Evolutionary conservation across 2,113 vertebrate genomes (phyloP), one percentile per base, ranked within the genome.

Genomic region (Corapipo altera): DNA sequence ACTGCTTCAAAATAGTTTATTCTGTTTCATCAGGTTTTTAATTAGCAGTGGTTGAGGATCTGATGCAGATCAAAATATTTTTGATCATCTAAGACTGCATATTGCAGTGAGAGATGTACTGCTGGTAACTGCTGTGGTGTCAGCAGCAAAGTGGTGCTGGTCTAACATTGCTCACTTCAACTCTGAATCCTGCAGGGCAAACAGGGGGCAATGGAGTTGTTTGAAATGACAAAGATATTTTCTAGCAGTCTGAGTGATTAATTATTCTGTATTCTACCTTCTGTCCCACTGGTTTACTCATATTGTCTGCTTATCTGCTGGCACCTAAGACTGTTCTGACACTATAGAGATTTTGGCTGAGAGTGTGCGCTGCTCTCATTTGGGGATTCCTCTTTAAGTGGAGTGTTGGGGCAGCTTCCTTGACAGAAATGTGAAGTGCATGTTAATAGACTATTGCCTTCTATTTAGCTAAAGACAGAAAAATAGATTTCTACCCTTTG

Each of bases 321-420:
- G 32, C 73, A 22, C 35, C 77, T 0, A 0, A 62, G 61, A 3
- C 7, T 37, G 17, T 44, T 64, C 32, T 17, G 43, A 9, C 61
- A 10, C 46, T 35, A 0, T 7, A 51, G 72, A 78, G 75, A 26
- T 66, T 77, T 72, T 73, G 67, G 49, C 66, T 81, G 65, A 51
- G 52, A n/a, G 13, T 39, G 13, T 33, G 44, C 41, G 51, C 61
- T 79, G 54, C 26, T 79, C 26, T 49, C 37, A 2, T 57, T 48
- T 88, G 77, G 35, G 37, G 23, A 28, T 88, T 22, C 41, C 64
- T 73, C 2, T 79, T 69, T 32, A 67, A 35, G 17, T 44, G n/a
- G 64, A 65, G 6, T 4, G 9, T 67, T 51, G 3, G 9, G 26
- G 35, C 35, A 37, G 22, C 57, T 88, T 54, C 16, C 59, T 46